Conservation (phyloP, 2,888 invertebrate species). For the Tanytarsus gracilentus region DNA sequence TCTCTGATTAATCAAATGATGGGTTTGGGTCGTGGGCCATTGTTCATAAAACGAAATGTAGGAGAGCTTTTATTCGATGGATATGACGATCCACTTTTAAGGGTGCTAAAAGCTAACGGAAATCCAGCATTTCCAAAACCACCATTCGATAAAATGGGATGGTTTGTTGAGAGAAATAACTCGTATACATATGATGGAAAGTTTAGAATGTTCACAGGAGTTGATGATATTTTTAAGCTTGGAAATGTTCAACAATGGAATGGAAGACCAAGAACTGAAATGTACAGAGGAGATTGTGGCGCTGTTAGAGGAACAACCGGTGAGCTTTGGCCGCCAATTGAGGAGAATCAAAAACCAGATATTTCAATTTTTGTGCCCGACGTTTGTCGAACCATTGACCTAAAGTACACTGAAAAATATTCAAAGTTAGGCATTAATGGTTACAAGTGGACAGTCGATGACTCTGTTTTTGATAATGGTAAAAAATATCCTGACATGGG, state of each 20-base stretch:
- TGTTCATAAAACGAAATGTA: constrained; percentile 55
- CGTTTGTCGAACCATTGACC: constrained; percentile 56
- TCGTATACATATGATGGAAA: constrained; percentile 65
- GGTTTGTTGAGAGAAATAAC: constrained; percentile 72
- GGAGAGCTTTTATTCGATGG: constrained; percentile 70
- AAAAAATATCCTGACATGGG: constrained; percentile 45
- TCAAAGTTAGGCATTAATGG: constrained; percentile 34
- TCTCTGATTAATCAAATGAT: constrained; percentile 50
- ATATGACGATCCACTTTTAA: constrained; percentile 63
- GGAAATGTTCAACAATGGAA: constrained; percentile 69
- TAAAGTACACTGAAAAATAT: constrained; percentile 32
- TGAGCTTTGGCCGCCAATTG: constrained; percentile 70
- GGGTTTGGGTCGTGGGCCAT: constrained; percentile 45
- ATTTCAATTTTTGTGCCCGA: constrained; percentile 65
- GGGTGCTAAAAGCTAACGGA: constrained; percentile 40
- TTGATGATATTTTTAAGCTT: constrained; percentile 52
- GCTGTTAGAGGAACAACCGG: constrained; percentile 64
- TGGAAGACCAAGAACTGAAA: constrained; percentile 47
- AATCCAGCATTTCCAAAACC: constrained; percentile 10
- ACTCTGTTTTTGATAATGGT: constrained; percentile 64
- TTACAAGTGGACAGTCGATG: constrained; percentile 47
- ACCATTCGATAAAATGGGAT: constrained; percentile 71
- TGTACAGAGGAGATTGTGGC: constrained; percentile 55
- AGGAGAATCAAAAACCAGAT: constrained; percentile 40
- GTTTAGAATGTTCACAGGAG: constrained; percentile 69